These are phyloP conservation scores for Hydraecia micacea DNA, from an alignment of 2,888 invertebrate species.

Conservation along the genomic window DNA sequence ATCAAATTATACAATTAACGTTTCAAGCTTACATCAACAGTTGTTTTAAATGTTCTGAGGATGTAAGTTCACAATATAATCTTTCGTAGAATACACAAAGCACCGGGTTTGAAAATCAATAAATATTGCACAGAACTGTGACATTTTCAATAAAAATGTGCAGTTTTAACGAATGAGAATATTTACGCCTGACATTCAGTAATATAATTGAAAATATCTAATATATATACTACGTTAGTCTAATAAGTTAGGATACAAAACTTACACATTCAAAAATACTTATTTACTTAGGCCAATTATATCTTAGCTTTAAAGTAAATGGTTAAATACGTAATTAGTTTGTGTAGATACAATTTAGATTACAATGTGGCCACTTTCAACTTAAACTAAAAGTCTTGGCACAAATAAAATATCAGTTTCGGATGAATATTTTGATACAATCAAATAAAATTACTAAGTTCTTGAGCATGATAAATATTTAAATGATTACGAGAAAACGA, in stretches of 20 bases:
- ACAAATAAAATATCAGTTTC: constrained; percentile 85
- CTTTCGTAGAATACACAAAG: constrained; percentile 75
- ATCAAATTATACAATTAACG: constrained; percentile 61
- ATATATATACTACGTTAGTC: constrained; percentile 72
- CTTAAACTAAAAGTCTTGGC: constrained; percentile 86
- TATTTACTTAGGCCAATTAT: constrained; percentile 87
- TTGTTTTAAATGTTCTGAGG: constrained; percentile 86
- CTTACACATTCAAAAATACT: constrained; percentile 85
- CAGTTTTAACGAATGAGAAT: constrained; percentile 77
- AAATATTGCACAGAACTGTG: constrained; percentile 82
- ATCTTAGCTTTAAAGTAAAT: constrained; percentile 77
- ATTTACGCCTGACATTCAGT: constrained; percentile 67
- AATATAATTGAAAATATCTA: constrained; percentile 70
- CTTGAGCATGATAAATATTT: constrained; percentile 77
- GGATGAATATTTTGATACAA: constrained; percentile 71
- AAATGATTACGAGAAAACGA: constrained; percentile 59
- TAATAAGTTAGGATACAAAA: constrained; percentile 83
- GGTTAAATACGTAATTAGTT: constrained; percentile 76
- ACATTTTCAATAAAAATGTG: constrained; percentile 70
- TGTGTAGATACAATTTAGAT: constrained; percentile 72
- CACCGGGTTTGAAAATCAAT: constrained; percentile 79
- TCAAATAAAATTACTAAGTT: constrained; percentile 70
- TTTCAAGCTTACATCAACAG: constrained; percentile 78
- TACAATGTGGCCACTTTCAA: constrained; percentile 76
- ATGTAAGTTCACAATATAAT: constrained; percentile 69